These are phyloP conservation scores for Tridacna crocea DNA, from an alignment of 2,888 invertebrate species.

Conservation along the genomic window DNA sequence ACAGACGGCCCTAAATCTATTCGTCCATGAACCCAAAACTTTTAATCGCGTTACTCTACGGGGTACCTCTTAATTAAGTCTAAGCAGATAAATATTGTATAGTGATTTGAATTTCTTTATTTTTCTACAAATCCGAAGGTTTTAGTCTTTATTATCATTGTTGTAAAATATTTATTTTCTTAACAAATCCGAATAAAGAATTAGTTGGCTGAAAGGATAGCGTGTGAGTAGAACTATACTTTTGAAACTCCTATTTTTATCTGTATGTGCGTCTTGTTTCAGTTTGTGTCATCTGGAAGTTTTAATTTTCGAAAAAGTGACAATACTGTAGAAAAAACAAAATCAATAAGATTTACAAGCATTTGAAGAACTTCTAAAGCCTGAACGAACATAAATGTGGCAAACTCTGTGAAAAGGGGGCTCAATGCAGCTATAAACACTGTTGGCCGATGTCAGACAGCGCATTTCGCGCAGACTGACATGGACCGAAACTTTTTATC, in stretches of 20 bases:
- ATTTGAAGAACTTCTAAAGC: too few species aligned
- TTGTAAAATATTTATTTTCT: conserved; percentile 26
- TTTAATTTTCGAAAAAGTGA: too few species aligned
- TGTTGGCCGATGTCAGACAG: too few species aligned
- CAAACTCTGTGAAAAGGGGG: too few species aligned
- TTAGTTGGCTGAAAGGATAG: not conserved
- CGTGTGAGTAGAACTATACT: conserved; percentile 5
- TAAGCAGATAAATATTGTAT: conserved; percentile 17
- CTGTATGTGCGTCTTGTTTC: not conserved
- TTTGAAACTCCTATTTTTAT: not conserved
- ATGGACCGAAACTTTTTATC: too few species aligned
- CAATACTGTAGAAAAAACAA: too few species aligned
- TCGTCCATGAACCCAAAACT: conserved; percentile 14
- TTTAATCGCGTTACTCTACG: conserved; percentile 25
- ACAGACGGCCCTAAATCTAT: conserved; percentile 8
- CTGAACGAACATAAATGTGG: too few species aligned
- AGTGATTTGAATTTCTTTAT: conserved; percentile 18
- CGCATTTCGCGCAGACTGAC: too few species aligned
- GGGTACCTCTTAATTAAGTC: conserved; percentile 21
- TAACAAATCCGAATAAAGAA: conserved; percentile 18
- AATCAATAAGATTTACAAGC: too few species aligned
- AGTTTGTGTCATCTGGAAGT: not conserved
- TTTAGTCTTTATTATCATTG: conserved; percentile 20
- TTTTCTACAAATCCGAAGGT: conserved; percentile 18
- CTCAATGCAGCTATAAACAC: too few species aligned